phyloP scores from a whole-genome alignment of 1,140 invertebrate species.

The Arctopsyche grandis region DNA sequence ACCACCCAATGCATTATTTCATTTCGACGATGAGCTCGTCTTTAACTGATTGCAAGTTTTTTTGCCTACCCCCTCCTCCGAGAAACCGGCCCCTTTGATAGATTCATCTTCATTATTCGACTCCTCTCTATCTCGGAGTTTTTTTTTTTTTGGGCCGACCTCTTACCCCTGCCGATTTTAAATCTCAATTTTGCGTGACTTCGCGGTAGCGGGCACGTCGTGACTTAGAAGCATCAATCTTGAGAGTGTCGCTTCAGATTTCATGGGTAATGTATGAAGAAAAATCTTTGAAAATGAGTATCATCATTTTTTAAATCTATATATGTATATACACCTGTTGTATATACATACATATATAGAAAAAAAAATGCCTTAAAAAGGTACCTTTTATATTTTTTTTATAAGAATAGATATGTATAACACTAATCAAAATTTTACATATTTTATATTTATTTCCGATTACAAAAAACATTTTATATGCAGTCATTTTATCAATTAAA shows the following conservation, averaged over 20 bases:
- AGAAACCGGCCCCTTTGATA: background rate
- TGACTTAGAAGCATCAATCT: conserved; percentile 34
- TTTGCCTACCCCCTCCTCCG: conserved; percentile 16
- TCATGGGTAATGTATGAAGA: background rate
- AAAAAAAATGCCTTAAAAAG: too few species aligned
- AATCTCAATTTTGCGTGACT: conserved; percentile 47
- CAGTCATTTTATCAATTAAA: too few species aligned
- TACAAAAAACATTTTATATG: too few species aligned
- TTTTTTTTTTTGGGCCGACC: conserved; percentile 28
- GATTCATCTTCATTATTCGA: conserved; percentile 52
- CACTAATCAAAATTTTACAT: too few species aligned
- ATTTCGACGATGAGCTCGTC: conserved; percentile 47
- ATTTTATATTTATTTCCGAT: too few species aligned
- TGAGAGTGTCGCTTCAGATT: conserved; percentile 37
- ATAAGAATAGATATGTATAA: too few species aligned
- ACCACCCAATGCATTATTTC: conserved; percentile 44
- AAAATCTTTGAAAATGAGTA: background rate
- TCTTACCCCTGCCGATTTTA: conserved; percentile 41
- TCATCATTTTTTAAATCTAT: background rate
- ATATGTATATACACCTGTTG: too few species aligned
- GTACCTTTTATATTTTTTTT: too few species aligned
- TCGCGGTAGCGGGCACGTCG: background rate
- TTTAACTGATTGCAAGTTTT: conserved; percentile 52
- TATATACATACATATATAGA: too few species aligned
- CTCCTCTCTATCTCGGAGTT: conserved; percentile 24